These are phyloP conservation scores for Glyptemys insculpta DNA, from an alignment of 2,797 vertebrate species.

Conservation along the genomic window DNA sequence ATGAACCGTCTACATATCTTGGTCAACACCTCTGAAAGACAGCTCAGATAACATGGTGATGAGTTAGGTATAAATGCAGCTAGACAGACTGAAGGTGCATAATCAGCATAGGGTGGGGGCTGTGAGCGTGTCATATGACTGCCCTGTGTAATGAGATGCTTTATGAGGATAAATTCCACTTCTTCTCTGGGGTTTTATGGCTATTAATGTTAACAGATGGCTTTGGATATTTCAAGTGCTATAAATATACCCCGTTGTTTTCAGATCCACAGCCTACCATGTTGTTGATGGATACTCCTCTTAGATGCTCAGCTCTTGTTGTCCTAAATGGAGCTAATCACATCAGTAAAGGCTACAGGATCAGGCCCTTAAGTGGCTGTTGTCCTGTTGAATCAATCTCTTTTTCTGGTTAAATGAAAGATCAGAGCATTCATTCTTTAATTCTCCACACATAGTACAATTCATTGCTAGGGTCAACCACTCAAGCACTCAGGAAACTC, in stretches of 20 bases:
- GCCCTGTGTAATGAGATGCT: fast-evolving
- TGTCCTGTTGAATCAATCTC: background rate
- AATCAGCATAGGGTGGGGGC: background rate
- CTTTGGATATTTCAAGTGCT: background rate
- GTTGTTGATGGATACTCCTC: background rate
- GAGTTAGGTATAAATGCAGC: background rate
- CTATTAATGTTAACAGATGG: background rate
- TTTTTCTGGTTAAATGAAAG: background rate
- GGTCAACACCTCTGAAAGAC: background rate
- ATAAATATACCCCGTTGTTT: background rate
- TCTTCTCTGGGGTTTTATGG: background rate
- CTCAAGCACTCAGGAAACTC: background rate
- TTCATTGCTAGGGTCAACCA: background rate
- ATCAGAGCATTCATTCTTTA: background rate
- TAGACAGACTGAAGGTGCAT: background rate
- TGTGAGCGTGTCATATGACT: background rate
- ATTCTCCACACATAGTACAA: background rate
- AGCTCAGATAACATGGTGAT: background rate
- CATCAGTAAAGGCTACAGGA: background rate
- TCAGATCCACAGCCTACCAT: background rate
- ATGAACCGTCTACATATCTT: background rate
- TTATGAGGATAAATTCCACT: background rate
- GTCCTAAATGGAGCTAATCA: background rate
- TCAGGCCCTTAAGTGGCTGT: background rate
- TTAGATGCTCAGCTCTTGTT: background rate